Evolutionary conservation across 1,140 invertebrate species (phyloP), one percentile per base, ranked within the genome.

Genomic region (Cryptotermes secundus): DNA sequence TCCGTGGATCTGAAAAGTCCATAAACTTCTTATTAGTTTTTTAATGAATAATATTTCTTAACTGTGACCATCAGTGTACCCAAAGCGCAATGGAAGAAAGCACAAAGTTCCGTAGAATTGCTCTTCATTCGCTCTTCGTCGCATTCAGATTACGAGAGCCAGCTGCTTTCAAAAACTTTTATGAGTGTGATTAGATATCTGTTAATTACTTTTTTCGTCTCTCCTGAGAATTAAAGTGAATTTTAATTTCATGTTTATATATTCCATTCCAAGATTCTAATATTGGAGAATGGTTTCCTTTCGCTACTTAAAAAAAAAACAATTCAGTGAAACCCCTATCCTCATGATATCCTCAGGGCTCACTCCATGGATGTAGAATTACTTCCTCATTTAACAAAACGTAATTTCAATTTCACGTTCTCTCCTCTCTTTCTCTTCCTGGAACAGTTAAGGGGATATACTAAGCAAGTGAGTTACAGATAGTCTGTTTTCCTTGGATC

Each of bases 181-280:
- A 72, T 72, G 59, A 72, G 26, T 31, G n/a, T 31, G 59, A 72
- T 72, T 26, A 72, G 59, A 72, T 72, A 72, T 31, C 59, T 31
- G 59, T 72, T 72, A 72, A 72, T 72, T 72, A 72, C 59, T 72
- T 72, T 72, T 31, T 72, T 72, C 59, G 7, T 72, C 14, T n/a
- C 59, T 31, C 53, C 6, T 31, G 26, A 72, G n/a, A 72, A 72
- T 72, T 49, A 31, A 72, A 72, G 59, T 72, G 9, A 7, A 14
- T 31, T 72, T 31, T 72, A 72, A 72, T 72, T n/a, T 72, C n/a
- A 26, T 72, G 31, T 72, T 72, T 72, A 72, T n/a, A 72, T 72
- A 72, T 72, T 72, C 26, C n/a, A 72, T 72, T 72, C 59, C 26
- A 10, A 26, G 59, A 7, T 72, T 4, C 59, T 72, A 26, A 31